Base-by-base conservation (phyloP, 2,113 vertebrate genomes). In the Malurus alboscapulatus region DNA sequence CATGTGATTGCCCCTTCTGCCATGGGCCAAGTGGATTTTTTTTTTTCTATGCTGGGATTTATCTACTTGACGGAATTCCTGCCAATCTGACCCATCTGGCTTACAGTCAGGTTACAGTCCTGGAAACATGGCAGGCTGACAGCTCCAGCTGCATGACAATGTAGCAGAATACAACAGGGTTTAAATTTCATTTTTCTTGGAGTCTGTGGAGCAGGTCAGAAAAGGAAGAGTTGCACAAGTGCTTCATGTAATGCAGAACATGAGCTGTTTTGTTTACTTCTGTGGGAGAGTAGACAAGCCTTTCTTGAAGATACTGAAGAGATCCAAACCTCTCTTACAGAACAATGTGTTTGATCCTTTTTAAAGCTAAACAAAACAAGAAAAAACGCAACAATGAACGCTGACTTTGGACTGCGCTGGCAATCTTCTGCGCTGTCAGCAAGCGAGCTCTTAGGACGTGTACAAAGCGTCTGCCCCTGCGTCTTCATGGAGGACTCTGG, bases 121-220 rank as follows among this genome's bases (percentile, higher is more conserved):
- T 96, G 95, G 93, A 94, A 96, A 96, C 93, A 63, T 93, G 97
- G 94, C 86, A 90, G 95, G 95, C 95, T 95, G 79, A 67, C 21
- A 51, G 85, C 94, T 96, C 95, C 34, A 84, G 81, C 95, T 96
- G 65, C 72, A 84, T 95, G 96, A 90, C 91, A 75, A 92, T 63
- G 17, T 91, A 94, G 95, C 95, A 95, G 93, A 97, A 94, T 87
- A 94, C 62, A 58, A 87, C 55, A 68, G 6, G 82, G 92, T 94
- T 95, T 88, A 69, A 94, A 77, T 75, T 80, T 92, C 62, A 51
- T 61, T 58, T 89, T 76, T 51, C 78, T 89, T 83, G 51, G 78
- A 67, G 68, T 61, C 54, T 89, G 44, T 90, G 97, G 95, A 96
- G 94, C 57, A 24, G n/a, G 68, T 95, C 85, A 87, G 94, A 94